Conservation (phyloP, 1,140 invertebrate species). For the Drosophila seguyi region DNA sequence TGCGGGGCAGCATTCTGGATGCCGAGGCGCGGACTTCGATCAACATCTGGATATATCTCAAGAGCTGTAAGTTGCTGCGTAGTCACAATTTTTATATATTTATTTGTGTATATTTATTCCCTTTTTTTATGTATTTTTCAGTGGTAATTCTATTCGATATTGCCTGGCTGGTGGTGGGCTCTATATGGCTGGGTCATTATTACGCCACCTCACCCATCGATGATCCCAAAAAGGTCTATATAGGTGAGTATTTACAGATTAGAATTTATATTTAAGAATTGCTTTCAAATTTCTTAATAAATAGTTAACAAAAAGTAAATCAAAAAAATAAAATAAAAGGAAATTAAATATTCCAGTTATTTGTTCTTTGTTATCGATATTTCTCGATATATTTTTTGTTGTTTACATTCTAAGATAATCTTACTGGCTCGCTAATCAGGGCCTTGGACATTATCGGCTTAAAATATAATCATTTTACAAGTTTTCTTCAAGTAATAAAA, state of each 20-base stretch:
- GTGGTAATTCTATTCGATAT: slow-evolving; percentile 91
- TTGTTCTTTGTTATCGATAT: background rate
- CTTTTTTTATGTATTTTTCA: slow-evolving; percentile 66
- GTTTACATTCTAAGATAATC: too few species aligned
- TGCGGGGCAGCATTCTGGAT: slow-evolving; percentile 93
- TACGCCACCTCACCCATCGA: slow-evolving; percentile 90
- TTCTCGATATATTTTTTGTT: too few species aligned
- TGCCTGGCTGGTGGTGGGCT: slow-evolving; percentile 91
- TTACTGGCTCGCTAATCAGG: too few species aligned
- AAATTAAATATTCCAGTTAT: background rate
- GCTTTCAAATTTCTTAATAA: background rate
- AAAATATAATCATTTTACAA: background rate
- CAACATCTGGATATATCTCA: slow-evolving; percentile 93
- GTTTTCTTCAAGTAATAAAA: background rate
- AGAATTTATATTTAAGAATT: background rate
- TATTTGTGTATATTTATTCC: background rate
- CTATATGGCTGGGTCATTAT: slow-evolving; percentile 90
- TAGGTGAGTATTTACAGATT: slow-evolving; percentile 88
- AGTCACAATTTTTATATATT: too few species aligned
- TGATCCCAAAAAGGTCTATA: slow-evolving; percentile 90
- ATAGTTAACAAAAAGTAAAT: background rate
- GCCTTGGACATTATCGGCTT: background rate
- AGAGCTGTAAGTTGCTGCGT: slow-evolving; percentile 89
- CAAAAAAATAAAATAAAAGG: background rate
- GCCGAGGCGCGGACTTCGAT: slow-evolving; percentile 90